Percentiles rank a stretch among this genome's conserved stretches.
Evolutionary conservation across 2,113 vertebrate genomes (phyloP).

Genomic region (Menura novaehollandiae): DNA sequence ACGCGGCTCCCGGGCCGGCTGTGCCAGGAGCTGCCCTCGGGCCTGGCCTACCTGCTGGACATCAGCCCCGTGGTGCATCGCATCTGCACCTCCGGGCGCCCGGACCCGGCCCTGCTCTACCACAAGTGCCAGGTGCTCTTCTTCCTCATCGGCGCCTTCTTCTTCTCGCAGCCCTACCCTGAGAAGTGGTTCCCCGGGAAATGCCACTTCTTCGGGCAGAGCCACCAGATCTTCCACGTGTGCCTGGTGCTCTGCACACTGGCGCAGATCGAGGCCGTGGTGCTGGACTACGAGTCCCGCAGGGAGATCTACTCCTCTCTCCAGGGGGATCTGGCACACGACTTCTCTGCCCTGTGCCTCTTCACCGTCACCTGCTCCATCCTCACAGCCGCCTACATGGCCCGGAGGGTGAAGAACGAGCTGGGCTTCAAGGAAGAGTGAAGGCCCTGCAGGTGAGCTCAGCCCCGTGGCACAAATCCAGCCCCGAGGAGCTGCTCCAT

Average conservation of each 20-base stretch:
- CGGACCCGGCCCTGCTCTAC: conserved; percentile 80
- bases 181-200: conserved; percentile 89
- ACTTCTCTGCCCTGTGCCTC: conserved; percentile 84
- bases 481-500: neutral
- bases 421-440: conserved; percentile 81
- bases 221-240: conserved; percentile 94
- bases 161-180: conserved; percentile 89
- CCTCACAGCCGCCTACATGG: conserved; percentile 83
- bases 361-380: conserved; percentile 83
- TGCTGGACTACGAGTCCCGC: conserved; percentile 84
- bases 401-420: conserved; percentile 74
- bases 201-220: conserved; percentile 90
- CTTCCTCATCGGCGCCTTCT: conserved; percentile 88
- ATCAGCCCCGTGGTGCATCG: conserved; percentile 92
- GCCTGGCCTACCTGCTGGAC: conserved; percentile 88
- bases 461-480: fast-evolving
- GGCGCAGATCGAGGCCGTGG: conserved; percentile 89
- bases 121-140: conserved; percentile 89
- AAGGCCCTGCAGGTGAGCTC: neutral
- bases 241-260: conserved; percentile 89
- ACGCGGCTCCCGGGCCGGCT: conserved; percentile 75
- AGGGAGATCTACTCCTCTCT: conserved; percentile 81
- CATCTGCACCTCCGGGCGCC: conserved; percentile 61
- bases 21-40: conserved; percentile 90
- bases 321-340: conserved; percentile 78